Base-by-base conservation (phyloP, 2,888 invertebrate genomes). In the Epinotia demarniana region DNA sequence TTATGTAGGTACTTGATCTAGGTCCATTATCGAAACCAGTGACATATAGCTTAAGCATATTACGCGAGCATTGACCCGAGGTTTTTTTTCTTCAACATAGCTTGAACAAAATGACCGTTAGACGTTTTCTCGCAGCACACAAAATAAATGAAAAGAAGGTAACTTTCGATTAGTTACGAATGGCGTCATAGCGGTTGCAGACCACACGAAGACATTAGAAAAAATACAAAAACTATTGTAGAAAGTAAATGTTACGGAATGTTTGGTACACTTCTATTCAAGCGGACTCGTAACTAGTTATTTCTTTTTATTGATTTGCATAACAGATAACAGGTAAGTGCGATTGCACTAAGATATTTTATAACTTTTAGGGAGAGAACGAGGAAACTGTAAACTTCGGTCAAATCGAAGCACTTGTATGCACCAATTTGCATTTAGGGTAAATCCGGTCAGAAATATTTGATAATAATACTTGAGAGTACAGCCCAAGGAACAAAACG, bases 161-260 rank as follows among this genome's bases (percentile, higher is more conserved):
- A 23, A 76, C 76, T 76, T 76, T 76, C 76, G 74, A 74, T 77
- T 43, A 61, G 73, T 77, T 77, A 74, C 77, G 74, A 74, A 16
- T 70, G 71, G 60, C 55, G 76, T 64, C 70, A 66, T 70, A 33
- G 73, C 66, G 70, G 76, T 55, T 64, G 61, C 66, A 77, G 70
- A 70, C 74, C 66, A 74, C 77, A 66, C 53, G 55, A 70, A 73
- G 75, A 75, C 72, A 72, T 75, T 49, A 60, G 43, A 83, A 84
- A 84, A 83, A 73, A 77, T 81, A 80, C 79, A 80, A 74, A 69
- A 82, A 80, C 78, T 79, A 72, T 76, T 77, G 75, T 82, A 82
- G 83, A 83, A 83, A 83, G 83, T 83, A 46, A 57, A 76, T 66
- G 71, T 73, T 71, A 71, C 73, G 70, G 78, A 77, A 33, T 57